Base-by-base conservation (phyloP, 2,888 invertebrate genomes). In the Halocaridina rubra region DNA sequence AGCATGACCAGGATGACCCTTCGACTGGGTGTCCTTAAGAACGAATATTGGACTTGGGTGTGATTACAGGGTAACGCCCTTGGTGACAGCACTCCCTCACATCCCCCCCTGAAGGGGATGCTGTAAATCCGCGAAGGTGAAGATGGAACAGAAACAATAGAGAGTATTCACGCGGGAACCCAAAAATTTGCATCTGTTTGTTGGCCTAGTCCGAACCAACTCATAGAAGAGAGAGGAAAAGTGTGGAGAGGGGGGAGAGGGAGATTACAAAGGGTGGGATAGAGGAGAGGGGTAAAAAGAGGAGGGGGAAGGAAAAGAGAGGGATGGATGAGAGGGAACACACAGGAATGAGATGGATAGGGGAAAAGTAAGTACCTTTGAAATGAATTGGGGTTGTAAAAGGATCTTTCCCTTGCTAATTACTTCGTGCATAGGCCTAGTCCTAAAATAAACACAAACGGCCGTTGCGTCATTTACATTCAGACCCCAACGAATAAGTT, bases 351-450 rank as follows among this genome's bases (percentile, higher is more conserved):
- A 57, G 75, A 29, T n/a, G 33, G 59, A 24, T 22, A 59, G 72
- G 53, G 29, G 27, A 27, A 22, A 33, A 32, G 39, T 22, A 22
- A 57, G 61, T 19, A 10, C 16, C 27, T 67, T 29, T 46, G 27
- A 33, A 69, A 32, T 61, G 33, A 59, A 32, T 64, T 53, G 53
- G 69, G 69, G 79, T 46, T 80, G 80, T 80, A 72, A 80, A 80
- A 4, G 33, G 61, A 80, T 27, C 72, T 61, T 32, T 39, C 22
- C 72, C 72, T 16, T 80, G 61, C 72, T 80, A 74, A 80, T 74
- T 80, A 80, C 46, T 10, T n/a, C 57, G 19, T 22, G 59, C 76
- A 71, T 4, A 29, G 32, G 57, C 57, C 33, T 32, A 8, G 10
- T 8, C n/a, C 69, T 4, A 22, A 29, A 46, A 46, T 24, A 74